phyloP scores from a whole-genome alignment of 1,140 invertebrate genomes.

The Delia radicum region DNA sequence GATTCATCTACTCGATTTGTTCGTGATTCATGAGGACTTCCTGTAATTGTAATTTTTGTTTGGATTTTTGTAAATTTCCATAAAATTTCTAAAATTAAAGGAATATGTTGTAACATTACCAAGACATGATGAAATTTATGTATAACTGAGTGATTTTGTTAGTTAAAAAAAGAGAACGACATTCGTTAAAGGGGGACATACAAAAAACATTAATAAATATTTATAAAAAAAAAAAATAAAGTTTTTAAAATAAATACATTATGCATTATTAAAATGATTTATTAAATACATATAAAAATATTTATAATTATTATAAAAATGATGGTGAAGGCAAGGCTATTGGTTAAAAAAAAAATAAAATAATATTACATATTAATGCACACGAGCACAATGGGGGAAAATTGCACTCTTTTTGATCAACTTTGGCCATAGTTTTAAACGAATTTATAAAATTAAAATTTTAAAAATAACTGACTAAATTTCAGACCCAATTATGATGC shows the following conservation, averaged over 20 bases:
- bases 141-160: neutral
- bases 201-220: neutral
- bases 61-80: neutral
- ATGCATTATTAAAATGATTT: neutral
- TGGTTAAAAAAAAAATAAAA: no score
- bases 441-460: no score
- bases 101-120: neutral
- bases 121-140: neutral
- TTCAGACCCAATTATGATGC: no score
- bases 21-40: constrained; percentile 45
- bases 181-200: constrained; percentile 7
- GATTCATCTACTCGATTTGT: constrained; percentile 77
- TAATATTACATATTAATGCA: no score
- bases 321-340: no score
- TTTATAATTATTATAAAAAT: no score
- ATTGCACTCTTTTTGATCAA: no score
- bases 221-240: neutral
- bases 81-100: neutral
- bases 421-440: no score
- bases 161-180: neutral
- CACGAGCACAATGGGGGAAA: no score
- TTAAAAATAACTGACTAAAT: no score
- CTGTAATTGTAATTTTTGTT: constrained; percentile 35
- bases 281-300: no score
- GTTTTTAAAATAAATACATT: neutral